Percentiles rank a stretch among this genome's conserved stretches.
Conservation (phyloP, 2,797 vertebrate genomes). For the Botia kubotai region DNA sequence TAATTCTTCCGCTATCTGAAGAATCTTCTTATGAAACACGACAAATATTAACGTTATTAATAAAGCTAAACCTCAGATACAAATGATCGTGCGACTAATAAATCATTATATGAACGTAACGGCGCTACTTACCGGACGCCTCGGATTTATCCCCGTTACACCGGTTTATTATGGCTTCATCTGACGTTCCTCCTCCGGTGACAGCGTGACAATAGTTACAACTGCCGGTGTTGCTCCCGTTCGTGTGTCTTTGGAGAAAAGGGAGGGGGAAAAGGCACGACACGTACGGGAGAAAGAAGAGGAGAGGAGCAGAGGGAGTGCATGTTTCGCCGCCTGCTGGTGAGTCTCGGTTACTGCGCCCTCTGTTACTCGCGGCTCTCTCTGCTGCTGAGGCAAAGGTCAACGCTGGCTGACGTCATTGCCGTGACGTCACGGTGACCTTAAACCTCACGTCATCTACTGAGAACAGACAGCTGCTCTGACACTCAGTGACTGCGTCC, state of each 20-base stretch:
- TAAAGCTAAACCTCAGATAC: not conserved
- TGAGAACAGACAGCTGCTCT: constrained; percentile 26
- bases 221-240: constrained; percentile 72
- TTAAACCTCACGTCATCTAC: constrained; percentile 67
- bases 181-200: constrained; percentile 27
- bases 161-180: constrained; percentile 15
- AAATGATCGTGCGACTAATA: not conserved
- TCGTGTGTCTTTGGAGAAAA: constrained; percentile 58
- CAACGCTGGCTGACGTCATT: not conserved
- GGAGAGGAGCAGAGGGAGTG: constrained; percentile 14
- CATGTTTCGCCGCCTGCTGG: constrained; percentile 67
- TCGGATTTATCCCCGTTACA: constrained; percentile 40
- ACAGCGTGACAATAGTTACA: constrained; percentile 58
- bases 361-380: not conserved
- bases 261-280: constrained; percentile 61
- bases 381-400: constrained; percentile 28
- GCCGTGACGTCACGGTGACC: constrained; percentile 73
- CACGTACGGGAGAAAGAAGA: constrained; percentile 26
- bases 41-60: not conserved
- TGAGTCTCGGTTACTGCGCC: constrained; percentile 10
- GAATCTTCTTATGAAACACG: too few relatives aligned
- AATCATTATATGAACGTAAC: not conserved
- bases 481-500: not conserved
- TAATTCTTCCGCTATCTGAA: not conserved
- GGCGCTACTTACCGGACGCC: constrained; percentile 15